Evolutionary conservation across 2,888 invertebrate species (phyloP).

Genomic region (Aphidoletes aphidimyza): DNA sequence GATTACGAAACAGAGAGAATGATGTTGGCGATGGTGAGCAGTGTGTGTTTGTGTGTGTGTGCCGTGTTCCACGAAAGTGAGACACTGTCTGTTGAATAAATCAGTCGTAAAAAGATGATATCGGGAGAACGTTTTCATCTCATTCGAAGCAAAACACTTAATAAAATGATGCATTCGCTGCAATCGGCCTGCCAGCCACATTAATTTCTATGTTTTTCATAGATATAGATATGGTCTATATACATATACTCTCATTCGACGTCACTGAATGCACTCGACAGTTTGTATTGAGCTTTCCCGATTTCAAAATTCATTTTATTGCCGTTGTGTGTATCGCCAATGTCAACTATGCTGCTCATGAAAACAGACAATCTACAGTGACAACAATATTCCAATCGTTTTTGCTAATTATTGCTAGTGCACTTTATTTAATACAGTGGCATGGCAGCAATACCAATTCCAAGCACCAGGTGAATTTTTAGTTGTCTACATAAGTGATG

Average conservation of each 20-base stretch:
- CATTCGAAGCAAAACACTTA: background rate
- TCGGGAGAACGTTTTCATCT: background rate
- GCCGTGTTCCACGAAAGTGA: constrained; percentile 1
- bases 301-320: constrained; percentile 49
- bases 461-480: background rate
- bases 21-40: too few relatives aligned
- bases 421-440: constrained; percentile 21
- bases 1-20: background rate
- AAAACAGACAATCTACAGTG: constrained; percentile 32
- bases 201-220: background rate
- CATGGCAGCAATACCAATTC: background rate
- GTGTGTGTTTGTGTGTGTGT: too few relatives aligned
- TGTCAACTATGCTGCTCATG: constrained; percentile 37
- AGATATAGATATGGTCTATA: too few relatives aligned
- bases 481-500: constrained; percentile 34
- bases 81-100: constrained; percentile 31
- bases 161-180: constrained; percentile 33
- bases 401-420: constrained; percentile 51
- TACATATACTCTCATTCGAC: background rate
- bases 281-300: background rate
- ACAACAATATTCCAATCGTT: constrained; percentile 42
- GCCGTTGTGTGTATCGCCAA: background rate
- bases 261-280: background rate
- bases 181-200: background rate
- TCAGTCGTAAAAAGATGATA: constrained; percentile 28